Evolutionary conservation across 2,797 vertebrate genomes (phyloP), one percentile per base, ranked within the genome.

Genomic region (Perdix hodgsoniae): DNA sequence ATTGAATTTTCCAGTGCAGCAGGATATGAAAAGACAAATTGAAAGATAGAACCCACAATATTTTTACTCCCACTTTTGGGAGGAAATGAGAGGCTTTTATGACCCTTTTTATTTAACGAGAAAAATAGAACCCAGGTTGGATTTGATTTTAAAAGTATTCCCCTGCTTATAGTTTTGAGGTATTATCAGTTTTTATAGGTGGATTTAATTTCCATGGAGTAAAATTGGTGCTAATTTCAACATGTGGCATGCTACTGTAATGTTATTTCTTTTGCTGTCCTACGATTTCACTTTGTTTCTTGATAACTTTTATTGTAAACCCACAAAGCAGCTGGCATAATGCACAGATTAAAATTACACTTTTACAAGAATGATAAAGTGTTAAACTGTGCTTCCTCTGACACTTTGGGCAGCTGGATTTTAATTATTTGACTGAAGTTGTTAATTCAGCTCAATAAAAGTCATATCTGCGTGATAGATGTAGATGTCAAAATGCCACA

Each of bases 371-470:
- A 91, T 92, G 88, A 95, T 90, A 79, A 97, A 97, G 80, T 95
- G 86, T 93, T 92, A 94, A 65, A 85, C 74, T 86, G 70, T 83
- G 96, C 94, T 92, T 95, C 83, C 77, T 64, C 74, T 95, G 93
- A 94, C 87, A 89, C 94, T 97, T 96, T 91, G 92, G 94, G 93
- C 10, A 44, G 77, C 71, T 91, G 84, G 67, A 77, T 93, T 97
- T 96, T 96, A 97, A 96, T 97, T 96, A 97, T 97, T 97, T 96
- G 82, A 93, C 57, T 91, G 37, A 94, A 93, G 94, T 89, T 95
- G 90, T 93, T 96, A 96, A 95, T 86, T 97, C 88, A 80, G 74
- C 82, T 96, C 83, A 83, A 91, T 93, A 96, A 96, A 95, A 95
- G 73, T 70, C 56, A 63, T 77, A 94, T 82, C 80, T 88, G 60